Evolutionary conservation across 1,140 invertebrate genomes (phyloP), one percentile per base, ranked within the genome.

Genomic region (Sarcophaga peregrina): DNA sequence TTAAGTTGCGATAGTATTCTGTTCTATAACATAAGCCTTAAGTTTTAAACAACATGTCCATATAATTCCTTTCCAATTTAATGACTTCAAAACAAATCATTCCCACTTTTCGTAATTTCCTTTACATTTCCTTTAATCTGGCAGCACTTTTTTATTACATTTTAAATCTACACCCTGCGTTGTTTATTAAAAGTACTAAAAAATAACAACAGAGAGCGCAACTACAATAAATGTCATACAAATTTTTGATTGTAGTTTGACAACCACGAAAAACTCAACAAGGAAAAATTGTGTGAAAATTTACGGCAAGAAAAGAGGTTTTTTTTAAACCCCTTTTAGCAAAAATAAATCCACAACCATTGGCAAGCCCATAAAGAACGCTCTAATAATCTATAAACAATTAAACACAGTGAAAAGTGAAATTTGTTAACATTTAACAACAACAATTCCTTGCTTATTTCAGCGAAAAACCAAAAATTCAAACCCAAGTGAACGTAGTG

Each of bases 241-340:
- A 37, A 81, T 10, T 1, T 20, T 45, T 62, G 45, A 81, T 9
- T 46, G 45, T 45, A n/a, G 25, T 58, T 81, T 62, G 58, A 68
- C 52, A 62, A 45, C 37, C 52, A 81, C 37, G 25, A 81, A 45
- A 81, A 81, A 46, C 62, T 54, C 58, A 68, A 68, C 80, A 62
- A 58, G 80, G 50, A 81, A 81, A 58, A 62, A 46, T 81, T 81
- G 80, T 62, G 52, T 81, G 52, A 20, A 81, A 58, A 81, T 81
- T 47, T 62, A 68, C 80, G 13, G 11, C 62, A 81, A 58, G 13
- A 81, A 52, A 52, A 47, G 80, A 45, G 47, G 37, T 76, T 81
- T 68, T 80, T 80, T 45, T 15, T 62, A n/a, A 62, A 13, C 17
- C 45, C 8, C 45, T 81, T n/a, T 52, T 45, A 81, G 4, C 20